Base-by-base conservation (phyloP, 2,113 vertebrate species). In the Setophaga petechia region DNA sequence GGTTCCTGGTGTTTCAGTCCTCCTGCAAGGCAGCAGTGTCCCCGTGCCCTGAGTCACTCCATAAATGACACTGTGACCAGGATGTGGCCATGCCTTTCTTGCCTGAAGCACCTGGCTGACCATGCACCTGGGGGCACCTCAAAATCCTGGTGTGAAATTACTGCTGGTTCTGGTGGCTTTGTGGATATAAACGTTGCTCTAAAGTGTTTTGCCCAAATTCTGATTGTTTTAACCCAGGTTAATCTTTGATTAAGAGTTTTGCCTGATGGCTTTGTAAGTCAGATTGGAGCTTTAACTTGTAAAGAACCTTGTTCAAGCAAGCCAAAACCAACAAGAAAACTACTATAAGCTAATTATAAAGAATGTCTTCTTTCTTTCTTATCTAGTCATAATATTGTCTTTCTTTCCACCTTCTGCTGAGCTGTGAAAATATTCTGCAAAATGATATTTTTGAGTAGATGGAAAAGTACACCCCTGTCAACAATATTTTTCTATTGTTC, bases 401-500 rank as follows among this genome's bases (percentile, higher is more conserved):
- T 69, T 85, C 77, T 77, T 91, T 80, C 86, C 46, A 83, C 86
- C 95, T 89, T 92, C 80, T 94, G 95, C 93, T 92, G 90, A 95
- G 91, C 67, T 88, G 67, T 95, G 94, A 96, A 96, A 96, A 82
- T 68, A 91, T 87, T 95, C 92, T 84, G 30, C 76, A 62, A 46
- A 87, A 90, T 81, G 16, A 68, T 89, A 80, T 88, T 96, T 95
- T 89, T 55, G 69, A 94, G 90, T 49, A 62, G 90, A 89, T 92
- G 76, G 93, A 93, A 95, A 94, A 97, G 95, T 63, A 67, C 59
- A 74, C 63, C 89, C 69, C 15, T 84, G 80, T 88, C 79, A 95
- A 85, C 84, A 77, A 31, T 93, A 65, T 78, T 94, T 90, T 81
- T 63, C 81, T 79, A 68, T 90, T 89, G 90, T 90, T 83, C 72